Base-by-base conservation (phyloP, 2,888 invertebrate genomes). In the Callimorpha dominula region DNA sequence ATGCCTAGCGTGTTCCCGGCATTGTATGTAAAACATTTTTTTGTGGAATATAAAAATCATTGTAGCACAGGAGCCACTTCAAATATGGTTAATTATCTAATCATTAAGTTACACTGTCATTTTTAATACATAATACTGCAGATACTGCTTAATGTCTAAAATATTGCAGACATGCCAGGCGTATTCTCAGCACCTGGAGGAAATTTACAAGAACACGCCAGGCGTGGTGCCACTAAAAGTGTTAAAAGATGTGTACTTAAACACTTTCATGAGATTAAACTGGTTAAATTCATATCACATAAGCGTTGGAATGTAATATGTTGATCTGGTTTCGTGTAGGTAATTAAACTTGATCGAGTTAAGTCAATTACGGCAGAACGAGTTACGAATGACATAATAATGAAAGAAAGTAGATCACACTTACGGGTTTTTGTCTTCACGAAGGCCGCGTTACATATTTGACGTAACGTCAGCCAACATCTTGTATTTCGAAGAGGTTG, bases 311-410 rank as follows among this genome's bases (percentile, higher is more conserved):
- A 54, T 11, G 42, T 66, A 71, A 72, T 71, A 60, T 63, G 74
- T 75, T 71, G 74, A 72, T 81, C 82, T 71, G 74, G 81, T 82
- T 82, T 43, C 11, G 50, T 62, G 20, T 52, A 31, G 31, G 31
- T 31, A 54, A 46, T 66, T 73, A 68, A 80, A 82, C 80, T 78
- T 77, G 81, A 78, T 84, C 82, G 68, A 81, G 71, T 82, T 80
- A 69, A 76, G 67, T 78, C 78, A 75, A 62, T 63, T 65, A 66
- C 67, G 73, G 68, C 73, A 73, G 46, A 66, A 57, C 71, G 31
- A 74, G 74, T 74, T 75, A 72, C 52, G 60, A 65, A 64, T 83
- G 82, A 78, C 74, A 80, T 84, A 81, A 82, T 77, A 74, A 62
- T 62, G 65, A n/a, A 78, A 46, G 78, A 77, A 83, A 83, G 78